These are phyloP conservation scores for Subanguina moxae DNA, from an alignment of 1,140 invertebrate genomes.

Conservation along the genomic window DNA sequence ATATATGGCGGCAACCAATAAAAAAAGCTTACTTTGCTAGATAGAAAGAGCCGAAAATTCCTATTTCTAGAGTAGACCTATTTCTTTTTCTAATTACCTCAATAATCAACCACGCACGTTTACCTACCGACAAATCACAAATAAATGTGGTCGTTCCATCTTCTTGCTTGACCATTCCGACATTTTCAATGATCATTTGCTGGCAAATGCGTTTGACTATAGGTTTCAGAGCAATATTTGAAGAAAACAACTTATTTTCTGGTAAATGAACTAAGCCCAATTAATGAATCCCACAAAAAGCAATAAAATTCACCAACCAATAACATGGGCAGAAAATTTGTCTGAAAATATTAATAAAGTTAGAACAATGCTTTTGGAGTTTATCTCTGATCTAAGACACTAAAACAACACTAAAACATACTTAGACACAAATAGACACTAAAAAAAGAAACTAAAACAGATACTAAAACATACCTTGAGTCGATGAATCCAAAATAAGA, in stretches of 20 bases:
- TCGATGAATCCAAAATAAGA: conserved; percentile 8
- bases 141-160: not conserved
- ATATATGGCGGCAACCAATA: too few relatives aligned
- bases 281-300: too few relatives aligned
- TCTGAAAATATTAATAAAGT: not conserved
- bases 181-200: not conserved
- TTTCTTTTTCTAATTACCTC: too few relatives aligned
- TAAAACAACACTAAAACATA: not conserved
- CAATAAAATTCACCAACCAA: not conserved
- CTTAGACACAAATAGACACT: not conserved
- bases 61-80: not conserved
- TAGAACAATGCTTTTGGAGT: not conserved
- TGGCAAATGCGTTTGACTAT: conserved; percentile 7
- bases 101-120: too few relatives aligned
- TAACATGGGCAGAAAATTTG: conserved; percentile 4
- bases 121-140: not conserved
- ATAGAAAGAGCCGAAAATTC: not conserved
- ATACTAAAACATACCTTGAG: conserved; percentile 10
- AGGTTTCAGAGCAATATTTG: not conserved
- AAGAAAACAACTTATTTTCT: conserved; percentile 5
- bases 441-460: not conserved
- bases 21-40: not conserved
- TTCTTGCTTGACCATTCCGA: conserved; percentile 2
- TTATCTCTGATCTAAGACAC: not conserved
- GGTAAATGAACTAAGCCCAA: conserved; percentile 6